Conservation (phyloP, 2,113 vertebrate genomes). For the Reinhardtius hippoglossoides region DNA sequence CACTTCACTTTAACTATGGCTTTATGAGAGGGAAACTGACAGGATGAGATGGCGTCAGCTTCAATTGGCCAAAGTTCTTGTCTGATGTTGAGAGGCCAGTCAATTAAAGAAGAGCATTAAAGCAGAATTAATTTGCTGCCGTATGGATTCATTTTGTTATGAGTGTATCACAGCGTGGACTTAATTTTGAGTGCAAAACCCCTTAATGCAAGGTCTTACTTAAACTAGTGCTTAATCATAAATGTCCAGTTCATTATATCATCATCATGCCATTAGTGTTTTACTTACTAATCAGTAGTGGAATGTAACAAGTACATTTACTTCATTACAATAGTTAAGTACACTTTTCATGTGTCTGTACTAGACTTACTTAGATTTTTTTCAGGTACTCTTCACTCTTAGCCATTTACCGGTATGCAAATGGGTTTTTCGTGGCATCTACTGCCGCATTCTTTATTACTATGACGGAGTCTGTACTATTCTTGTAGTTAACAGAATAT, state of each 20-base stretch:
- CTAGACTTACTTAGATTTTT: too few species aligned
- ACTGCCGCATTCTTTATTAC: too few species aligned
- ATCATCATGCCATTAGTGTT: background rate
- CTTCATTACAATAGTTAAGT: background rate
- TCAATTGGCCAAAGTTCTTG: background rate
- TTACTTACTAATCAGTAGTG: background rate
- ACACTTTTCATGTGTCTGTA: too few species aligned
- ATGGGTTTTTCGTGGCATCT: too few species aligned
- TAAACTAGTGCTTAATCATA: background rate
- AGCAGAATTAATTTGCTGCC: slow-evolving; percentile 14
- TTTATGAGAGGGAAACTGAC: slow-evolving; percentile 22
- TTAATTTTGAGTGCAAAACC: slow-evolving; percentile 23
- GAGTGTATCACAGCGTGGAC: background rate
- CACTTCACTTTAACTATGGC: slow-evolving; percentile 22
- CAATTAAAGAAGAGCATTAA: slow-evolving; percentile 1
- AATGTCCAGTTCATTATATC: background rate
- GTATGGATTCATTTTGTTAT: slow-evolving; percentile 9
- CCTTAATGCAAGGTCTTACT: background rate
- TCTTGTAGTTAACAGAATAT: too few species aligned
- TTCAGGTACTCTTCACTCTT: too few species aligned
- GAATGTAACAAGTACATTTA: background rate
- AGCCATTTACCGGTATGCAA: too few species aligned
- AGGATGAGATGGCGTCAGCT: slow-evolving; percentile 1
- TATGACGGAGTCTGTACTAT: too few species aligned
- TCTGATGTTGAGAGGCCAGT: background rate